These are phyloP conservation scores for Alentia gelatinosa DNA, from an alignment of 2,888 invertebrate species.

Conservation along the genomic window DNA sequence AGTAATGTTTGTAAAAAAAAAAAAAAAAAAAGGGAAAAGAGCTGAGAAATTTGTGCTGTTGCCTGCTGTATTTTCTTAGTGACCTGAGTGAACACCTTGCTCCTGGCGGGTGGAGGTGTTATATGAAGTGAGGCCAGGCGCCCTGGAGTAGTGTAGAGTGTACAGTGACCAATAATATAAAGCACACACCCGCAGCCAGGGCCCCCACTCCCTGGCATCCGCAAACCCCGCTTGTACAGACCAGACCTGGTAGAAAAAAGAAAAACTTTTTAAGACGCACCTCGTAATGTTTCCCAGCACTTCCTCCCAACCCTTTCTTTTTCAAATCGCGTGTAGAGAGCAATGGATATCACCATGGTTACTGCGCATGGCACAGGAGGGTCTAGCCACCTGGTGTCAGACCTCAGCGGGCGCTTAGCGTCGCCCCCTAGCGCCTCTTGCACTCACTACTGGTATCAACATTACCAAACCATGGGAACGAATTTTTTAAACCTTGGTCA, in stretches of 20 bases:
- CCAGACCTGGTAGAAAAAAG: too few species aligned
- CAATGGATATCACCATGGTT: background rate
- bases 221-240: background rate
- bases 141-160: background rate
- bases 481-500: background rate
- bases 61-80: background rate
- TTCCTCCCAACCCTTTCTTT: background rate
- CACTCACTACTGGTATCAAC: background rate
- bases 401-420: background rate
- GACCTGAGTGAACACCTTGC: background rate
- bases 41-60: background rate
- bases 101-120: background rate
- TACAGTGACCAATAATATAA: conserved; percentile 19
- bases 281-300: background rate
- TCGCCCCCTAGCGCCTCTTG: background rate
- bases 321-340: background rate
- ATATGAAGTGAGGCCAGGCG: conserved; percentile 8
- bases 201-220: background rate
- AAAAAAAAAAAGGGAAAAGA: too few species aligned
- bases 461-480: background rate
- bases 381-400: background rate
- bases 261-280: background rate
- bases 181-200: background rate
- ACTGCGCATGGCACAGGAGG: background rate
- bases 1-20: background rate